phyloP scores from a whole-genome alignment of 2,113 vertebrate genomes.

The Verasper variegatus region DNA sequence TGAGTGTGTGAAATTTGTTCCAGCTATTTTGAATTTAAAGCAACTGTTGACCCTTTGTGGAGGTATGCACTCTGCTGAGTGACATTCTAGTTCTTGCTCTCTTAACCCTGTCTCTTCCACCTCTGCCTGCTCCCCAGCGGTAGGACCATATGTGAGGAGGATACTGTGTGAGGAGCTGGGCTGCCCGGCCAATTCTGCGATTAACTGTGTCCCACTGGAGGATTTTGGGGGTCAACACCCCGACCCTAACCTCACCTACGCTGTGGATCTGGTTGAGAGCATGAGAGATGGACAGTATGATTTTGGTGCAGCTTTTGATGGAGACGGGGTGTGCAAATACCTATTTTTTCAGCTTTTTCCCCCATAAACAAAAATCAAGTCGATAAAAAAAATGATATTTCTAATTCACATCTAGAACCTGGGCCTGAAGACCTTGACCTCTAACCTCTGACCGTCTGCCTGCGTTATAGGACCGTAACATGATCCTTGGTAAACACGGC shows the following conservation, averaged over 20 bases:
- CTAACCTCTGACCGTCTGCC: slow-evolving; percentile 24
- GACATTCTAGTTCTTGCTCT: background rate
- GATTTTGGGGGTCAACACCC: slow-evolving; percentile 94
- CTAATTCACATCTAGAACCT: background rate
- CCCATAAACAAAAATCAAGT: background rate
- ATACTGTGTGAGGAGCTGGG: slow-evolving; percentile 97
- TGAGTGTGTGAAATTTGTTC: no score
- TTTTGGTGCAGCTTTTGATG: slow-evolving; percentile 96
- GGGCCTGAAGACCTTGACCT: slow-evolving; percentile 7
- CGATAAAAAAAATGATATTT: background rate
- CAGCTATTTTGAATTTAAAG: no score
- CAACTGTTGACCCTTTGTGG: no score
- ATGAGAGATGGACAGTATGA: slow-evolving; percentile 93
- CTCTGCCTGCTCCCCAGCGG: slow-evolving; percentile 76
- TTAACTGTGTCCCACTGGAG: slow-evolving; percentile 94
- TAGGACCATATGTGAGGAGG: slow-evolving; percentile 93
- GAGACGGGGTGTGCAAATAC: slow-evolving; percentile 86
- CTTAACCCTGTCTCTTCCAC: no score
- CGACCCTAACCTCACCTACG: slow-evolving; percentile 91
- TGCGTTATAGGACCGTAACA: slow-evolving; percentile 90
- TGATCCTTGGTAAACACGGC: slow-evolving; percentile 95
- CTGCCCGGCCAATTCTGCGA: slow-evolving; percentile 91
- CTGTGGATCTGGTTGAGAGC: slow-evolving; percentile 91
- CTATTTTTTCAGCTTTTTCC: background rate
- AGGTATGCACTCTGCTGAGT: no score